Percentiles rank a stretch among this genome's conserved stretches.
Conservation (phyloP, 1,140 invertebrate genomes). For the Diorhabda carinulata region DNA sequence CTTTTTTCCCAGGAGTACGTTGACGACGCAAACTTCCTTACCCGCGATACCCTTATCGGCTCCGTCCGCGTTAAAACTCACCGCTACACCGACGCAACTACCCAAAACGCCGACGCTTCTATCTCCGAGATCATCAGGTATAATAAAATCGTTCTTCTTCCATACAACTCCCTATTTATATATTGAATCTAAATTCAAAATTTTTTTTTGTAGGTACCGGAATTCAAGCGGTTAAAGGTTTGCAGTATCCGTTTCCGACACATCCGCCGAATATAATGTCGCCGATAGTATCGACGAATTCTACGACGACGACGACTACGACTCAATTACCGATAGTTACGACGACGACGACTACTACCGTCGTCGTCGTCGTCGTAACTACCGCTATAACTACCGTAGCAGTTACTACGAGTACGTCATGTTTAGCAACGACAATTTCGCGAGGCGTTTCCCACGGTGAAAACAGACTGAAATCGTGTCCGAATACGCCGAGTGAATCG, state of each 20-base stretch:
- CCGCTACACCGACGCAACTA: conserved; percentile 25
- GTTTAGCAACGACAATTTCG: conserved; percentile 32
- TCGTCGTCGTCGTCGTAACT: conserved; percentile 13
- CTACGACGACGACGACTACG: conserved; percentile 29
- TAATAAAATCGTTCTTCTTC: conserved; percentile 7
- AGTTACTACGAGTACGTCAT: conserved; percentile 27
- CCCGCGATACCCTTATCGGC: conserved; percentile 25
- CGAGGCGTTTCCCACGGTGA: conserved; percentile 38
- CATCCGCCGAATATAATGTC: conserved; percentile 58
- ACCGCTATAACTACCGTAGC: conserved; percentile 25
- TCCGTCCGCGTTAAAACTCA: conserved; percentile 31
- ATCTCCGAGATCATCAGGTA: conserved; percentile 42
- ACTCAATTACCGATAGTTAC: conserved; percentile 22
- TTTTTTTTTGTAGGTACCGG: conserved; percentile 26
- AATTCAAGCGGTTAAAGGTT: conserved; percentile 54
- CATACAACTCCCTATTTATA: background rate
- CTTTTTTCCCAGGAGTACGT: conserved; percentile 35
- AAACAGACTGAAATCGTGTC: conserved; percentile 46
- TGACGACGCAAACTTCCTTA: conserved; percentile 23
- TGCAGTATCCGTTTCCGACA: conserved; percentile 79
- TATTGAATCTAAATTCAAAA: background rate
- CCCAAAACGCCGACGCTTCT: conserved; percentile 39
- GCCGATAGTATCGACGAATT: conserved; percentile 29
- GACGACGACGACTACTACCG: conserved; percentile 20
- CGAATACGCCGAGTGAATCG: conserved; percentile 45